Percentiles rank a stretch among this genome's conserved stretches.
phyloP scores from a whole-genome alignment of 2,888 invertebrate genomes.

The Himalopsyche kuldschensis region DNA sequence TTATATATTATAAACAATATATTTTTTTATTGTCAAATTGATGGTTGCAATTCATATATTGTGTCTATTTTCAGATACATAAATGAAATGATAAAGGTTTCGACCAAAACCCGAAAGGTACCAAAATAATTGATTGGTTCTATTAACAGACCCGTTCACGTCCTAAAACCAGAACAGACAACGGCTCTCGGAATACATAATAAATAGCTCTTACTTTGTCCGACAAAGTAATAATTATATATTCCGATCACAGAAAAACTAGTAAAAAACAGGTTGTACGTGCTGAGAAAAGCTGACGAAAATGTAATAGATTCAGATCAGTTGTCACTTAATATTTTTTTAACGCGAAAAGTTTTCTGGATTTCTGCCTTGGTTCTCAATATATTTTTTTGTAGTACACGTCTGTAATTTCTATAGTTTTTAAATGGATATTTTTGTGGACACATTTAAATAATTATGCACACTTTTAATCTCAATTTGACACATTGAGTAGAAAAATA shows the following conservation, averaged over 20 bases:
- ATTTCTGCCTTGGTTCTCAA: background rate
- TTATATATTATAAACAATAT: too few species aligned
- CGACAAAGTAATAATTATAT: background rate
- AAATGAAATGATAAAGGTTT: background rate
- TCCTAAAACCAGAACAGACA: background rate
- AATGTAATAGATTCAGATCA: background rate
- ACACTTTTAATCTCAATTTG: too few species aligned
- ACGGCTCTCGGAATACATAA: background rate
- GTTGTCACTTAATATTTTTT: background rate
- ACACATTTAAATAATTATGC: too few species aligned
- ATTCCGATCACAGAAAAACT: background rate
- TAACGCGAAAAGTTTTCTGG: background rate
- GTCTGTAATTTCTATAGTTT: too few species aligned
- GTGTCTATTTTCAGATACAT: too few species aligned
- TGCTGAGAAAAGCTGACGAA: background rate
- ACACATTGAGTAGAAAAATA: too few species aligned
- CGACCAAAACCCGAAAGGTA: background rate
- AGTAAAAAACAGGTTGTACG: background rate
- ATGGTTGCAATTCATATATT: too few species aligned
- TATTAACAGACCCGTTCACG: background rate
- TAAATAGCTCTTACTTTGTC: background rate
- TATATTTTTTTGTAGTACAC: background rate
- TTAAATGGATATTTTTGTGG: too few species aligned
- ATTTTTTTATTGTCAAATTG: too few species aligned
- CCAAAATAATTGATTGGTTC: background rate